phyloP scores from a whole-genome alignment of 2,113 vertebrate genomes.

The Catharus bicknelli region DNA sequence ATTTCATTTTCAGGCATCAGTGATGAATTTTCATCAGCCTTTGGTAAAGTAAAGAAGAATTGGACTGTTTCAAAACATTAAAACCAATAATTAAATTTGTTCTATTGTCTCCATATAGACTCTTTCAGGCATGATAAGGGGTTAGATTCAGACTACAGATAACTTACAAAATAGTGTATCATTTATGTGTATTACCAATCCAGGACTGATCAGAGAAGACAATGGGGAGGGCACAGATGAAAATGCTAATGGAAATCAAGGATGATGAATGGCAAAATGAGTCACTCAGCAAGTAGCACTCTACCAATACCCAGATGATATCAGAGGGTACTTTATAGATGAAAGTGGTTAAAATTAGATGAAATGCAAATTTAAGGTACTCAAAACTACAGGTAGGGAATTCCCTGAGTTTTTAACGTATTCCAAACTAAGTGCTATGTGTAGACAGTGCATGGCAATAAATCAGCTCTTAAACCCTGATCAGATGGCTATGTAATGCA shows the following conservation, averaged over 20 bases:
- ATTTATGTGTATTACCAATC: not conserved
- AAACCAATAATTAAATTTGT: not conserved
- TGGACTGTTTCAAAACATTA: not conserved
- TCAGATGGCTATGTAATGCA: not conserved
- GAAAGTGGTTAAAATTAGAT: not conserved
- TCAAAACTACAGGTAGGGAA: not conserved
- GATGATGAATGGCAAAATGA: not conserved
- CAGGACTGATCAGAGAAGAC: not conserved
- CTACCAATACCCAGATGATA: not conserved
- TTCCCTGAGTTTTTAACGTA: not conserved
- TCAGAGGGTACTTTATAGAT: not conserved
- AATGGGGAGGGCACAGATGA: not conserved
- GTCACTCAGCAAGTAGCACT: not conserved
- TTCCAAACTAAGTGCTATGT: not conserved
- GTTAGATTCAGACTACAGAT: not conserved
- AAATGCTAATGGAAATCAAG: not conserved
- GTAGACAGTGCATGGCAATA: not conserved
- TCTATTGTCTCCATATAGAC: not conserved
- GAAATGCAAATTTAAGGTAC: not conserved
- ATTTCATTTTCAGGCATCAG: not conserved
- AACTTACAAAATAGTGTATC: not conserved
- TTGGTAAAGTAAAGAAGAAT: not conserved
- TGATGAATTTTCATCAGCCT: not conserved
- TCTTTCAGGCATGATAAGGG: not conserved
- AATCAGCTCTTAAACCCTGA: not conserved